Evolutionary conservation across 2,113 vertebrate genomes (phyloP).

Genomic region (Xiphias gladius): DNA sequence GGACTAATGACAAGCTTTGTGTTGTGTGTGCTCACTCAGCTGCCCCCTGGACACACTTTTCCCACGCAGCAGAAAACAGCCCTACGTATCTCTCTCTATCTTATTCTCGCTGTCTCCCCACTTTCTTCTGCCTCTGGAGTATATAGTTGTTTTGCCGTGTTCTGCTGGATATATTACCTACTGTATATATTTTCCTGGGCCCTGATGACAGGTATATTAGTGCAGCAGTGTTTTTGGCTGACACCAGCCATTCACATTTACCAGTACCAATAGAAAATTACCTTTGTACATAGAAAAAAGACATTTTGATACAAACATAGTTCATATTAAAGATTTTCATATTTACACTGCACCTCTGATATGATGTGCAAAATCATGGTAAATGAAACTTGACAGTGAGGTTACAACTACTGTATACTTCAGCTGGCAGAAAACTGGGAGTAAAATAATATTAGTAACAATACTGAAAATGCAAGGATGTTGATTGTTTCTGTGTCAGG

Average conservation of each 20-base stretch:
- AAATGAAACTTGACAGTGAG: background rate
- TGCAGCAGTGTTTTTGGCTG: slow-evolving; percentile 69
- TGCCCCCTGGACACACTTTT: slow-evolving; percentile 81
- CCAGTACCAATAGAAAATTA: slow-evolving; percentile 56
- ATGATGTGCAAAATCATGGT: slow-evolving; percentile 27
- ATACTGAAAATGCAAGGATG: slow-evolving; percentile 1
- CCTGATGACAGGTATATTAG: slow-evolving; percentile 68
- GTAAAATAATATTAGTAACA: background rate
- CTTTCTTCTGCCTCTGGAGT: slow-evolving; percentile 70
- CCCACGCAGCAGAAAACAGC: slow-evolving; percentile 75
- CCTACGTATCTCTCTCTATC: slow-evolving; percentile 63
- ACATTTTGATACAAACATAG: slow-evolving; percentile 44
- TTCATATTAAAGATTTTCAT: slow-evolving; percentile 22
- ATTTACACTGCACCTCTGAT: slow-evolving; percentile 35
- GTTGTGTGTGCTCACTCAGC: slow-evolving; percentile 78
- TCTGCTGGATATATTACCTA: slow-evolving; percentile 76
- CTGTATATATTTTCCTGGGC: slow-evolving; percentile 71
- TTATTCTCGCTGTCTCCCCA: slow-evolving; percentile 63
- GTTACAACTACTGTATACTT: slow-evolving; percentile 26
- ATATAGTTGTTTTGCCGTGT: slow-evolving; percentile 75
- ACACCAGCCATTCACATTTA: slow-evolving; percentile 69
- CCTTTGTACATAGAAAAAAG: slow-evolving; percentile 48
- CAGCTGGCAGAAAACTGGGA: background rate
- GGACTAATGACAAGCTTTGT: slow-evolving; percentile 79
- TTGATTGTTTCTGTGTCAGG: slow-evolving; percentile 4